Conservation (phyloP, 1,140 invertebrate species). For the Homalodisca vitripennis region DNA sequence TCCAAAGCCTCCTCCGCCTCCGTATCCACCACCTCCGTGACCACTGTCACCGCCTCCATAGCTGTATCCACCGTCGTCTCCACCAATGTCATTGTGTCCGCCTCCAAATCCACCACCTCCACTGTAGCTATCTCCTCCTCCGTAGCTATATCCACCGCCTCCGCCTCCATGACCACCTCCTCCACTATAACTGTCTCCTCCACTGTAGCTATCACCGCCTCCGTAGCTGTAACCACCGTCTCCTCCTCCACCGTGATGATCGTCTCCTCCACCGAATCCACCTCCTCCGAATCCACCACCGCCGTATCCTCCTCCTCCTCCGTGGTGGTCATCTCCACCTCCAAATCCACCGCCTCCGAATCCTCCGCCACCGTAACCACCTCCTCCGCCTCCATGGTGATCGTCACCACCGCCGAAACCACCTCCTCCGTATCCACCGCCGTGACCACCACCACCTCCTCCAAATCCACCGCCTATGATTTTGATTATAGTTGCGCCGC, state of each 20-base stretch:
- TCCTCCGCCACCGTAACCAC: constrained; percentile 12
- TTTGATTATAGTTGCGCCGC: neutral
- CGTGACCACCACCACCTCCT: constrained; percentile 15
- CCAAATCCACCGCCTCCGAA: constrained; percentile 16
- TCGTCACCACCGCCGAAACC: constrained; percentile 1
- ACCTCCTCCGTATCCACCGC: neutral
- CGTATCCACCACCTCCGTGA: neutral
- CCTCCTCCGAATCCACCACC: constrained; percentile 6
- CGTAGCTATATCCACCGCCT: constrained; percentile 5
- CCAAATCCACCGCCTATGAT: constrained; percentile 4
- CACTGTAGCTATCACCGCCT: constrained; percentile 25
- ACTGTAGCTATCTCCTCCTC: constrained; percentile 7
- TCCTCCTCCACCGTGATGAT: neutral
- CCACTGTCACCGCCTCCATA: constrained; percentile 28
- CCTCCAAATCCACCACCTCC: constrained; percentile 28
- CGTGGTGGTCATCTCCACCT: constrained; percentile 9
- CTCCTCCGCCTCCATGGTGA: neutral
- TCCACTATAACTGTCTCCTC: constrained; percentile 10
- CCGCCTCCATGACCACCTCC: constrained; percentile 8
- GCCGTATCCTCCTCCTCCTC: neutral
- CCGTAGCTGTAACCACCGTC: constrained; percentile 24
- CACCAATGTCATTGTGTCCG: constrained; percentile 28
- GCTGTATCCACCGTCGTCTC: constrained; percentile 8
- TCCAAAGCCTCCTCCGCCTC: constrained; percentile 19
- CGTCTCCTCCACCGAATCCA: constrained; percentile 17